A percentile compares a stretch with the other conserved stretches of the same genome.
Evolutionary conservation across 2,113 vertebrate genomes (phyloP).

Genomic region (Thermophis baileyi): DNA sequence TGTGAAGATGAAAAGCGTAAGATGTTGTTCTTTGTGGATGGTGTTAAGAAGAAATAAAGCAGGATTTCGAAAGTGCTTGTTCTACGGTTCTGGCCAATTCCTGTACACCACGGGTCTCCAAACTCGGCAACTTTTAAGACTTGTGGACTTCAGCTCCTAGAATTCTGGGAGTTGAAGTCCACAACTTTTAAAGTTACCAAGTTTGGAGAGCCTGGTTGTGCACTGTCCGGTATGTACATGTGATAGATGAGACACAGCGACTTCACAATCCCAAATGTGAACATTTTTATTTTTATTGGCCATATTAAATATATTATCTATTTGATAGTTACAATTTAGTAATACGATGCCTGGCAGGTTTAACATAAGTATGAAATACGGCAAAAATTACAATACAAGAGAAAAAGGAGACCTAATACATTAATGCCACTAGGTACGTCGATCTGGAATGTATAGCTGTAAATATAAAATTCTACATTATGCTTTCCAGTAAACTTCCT

Average conservation of each 20-base stretch:
- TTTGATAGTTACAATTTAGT: conserved; percentile 85
- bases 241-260: neutral
- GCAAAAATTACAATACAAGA: conserved; percentile 64
- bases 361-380: conserved; percentile 70
- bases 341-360: conserved; percentile 77
- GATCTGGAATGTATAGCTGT: conserved; percentile 69
- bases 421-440: conserved; percentile 66
- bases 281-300: conserved; percentile 76
- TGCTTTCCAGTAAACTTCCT: neutral
- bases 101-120: neutral
- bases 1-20: neutral
- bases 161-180: neutral
- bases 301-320: conserved; percentile 87
- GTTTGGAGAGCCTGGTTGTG: neutral
- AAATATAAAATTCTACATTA: conserved; percentile 35
- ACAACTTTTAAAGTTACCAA: neutral
- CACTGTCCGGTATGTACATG: neutral
- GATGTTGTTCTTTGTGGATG: neutral
- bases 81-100: neutral
- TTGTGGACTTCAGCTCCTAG: neutral
- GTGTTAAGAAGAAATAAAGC: neutral
- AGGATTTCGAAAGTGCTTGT: neutral
- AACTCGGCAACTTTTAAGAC: neutral
- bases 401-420: conserved; percentile 59
- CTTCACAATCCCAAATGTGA: neutral